These are phyloP conservation scores for Drosophila melanogaster DNA, from an alignment of 1,140 invertebrate genomes.

Conservation along the genomic window Release_6_plus_ISO1_MT NT_037436.4:8573001-8573500, in stretches of 20 bases:
- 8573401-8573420: slow-evolving; percentile 78
- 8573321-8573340: slow-evolving; percentile 67
- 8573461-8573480: slow-evolving; percentile 86
- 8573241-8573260: slow-evolving; percentile 42
- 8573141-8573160: slow-evolving; percentile 73
- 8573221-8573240: slow-evolving; percentile 60
- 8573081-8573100: slow-evolving; percentile 82
- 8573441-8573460: slow-evolving; percentile 86
- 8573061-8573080: slow-evolving; percentile 58
- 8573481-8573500: too few relatives aligned
- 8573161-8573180: slow-evolving; percentile 84
- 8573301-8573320: slow-evolving; percentile 71
- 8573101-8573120: slow-evolving; percentile 78
- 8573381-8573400: slow-evolving; percentile 84
- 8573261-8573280: slow-evolving; percentile 79
- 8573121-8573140: slow-evolving; percentile 80
- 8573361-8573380: slow-evolving; percentile 83
- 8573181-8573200: slow-evolving; percentile 83
- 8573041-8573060: slow-evolving; percentile 64
- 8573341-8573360: slow-evolving; percentile 72
- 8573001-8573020: slow-evolving; percentile 78
- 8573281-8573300: slow-evolving; percentile 78
- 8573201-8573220: slow-evolving; percentile 76
- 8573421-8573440: slow-evolving; percentile 70
- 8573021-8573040: slow-evolving; percentile 78